Base-by-base conservation (phyloP, 2,797 vertebrate species). In the Catostomus latipinnis region DNA sequence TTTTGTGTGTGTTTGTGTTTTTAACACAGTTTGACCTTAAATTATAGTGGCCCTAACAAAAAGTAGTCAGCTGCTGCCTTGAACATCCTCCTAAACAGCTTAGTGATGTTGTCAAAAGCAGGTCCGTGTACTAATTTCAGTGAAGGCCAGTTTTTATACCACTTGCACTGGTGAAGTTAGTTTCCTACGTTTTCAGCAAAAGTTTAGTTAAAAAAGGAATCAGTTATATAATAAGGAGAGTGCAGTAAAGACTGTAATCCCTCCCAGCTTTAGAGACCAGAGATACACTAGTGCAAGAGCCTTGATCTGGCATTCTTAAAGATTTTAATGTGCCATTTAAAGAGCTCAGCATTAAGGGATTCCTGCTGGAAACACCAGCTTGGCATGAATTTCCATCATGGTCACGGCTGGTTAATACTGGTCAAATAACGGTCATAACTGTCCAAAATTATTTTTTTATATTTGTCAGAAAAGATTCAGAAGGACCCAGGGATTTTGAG, bases 111-210 rank as follows among this genome's bases (percentile, higher is more conserved):
- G 9, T 71, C 7, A 61, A 78, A 56, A 78, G 76, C 76, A 71
- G 68, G 50, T 78, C 7, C 71, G 58, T 45, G 18, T 46, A 77
- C 45, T 14, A 66, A 62, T 73, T 67, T 18, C 12, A 52, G 70
- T 60, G 78, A 80, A 58, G 76, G 68, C 68, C 77, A 66, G 69
- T 66, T 79, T 77, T 73, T 65, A 46, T 53, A 56, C n/a, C 14
- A 34, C 34, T 34, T 34, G 34, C 34, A 34, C 34, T 34, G 34
- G 34, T 34, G 34, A 34, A 8, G 58, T 48, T 61, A 5, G 54
- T 61, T 70, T 61, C 18, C 50, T 63, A 53, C 60, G 49, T 65
- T 65, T 5, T 34, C 10, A 61, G 18, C 34, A 45, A 13, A 34
- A 46, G 43, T 34, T 46, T 2, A 54, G 49, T 62, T 71, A 1